Conservation (phyloP, 2,888 invertebrate species). For the Limnephilus rhombicus region DNA sequence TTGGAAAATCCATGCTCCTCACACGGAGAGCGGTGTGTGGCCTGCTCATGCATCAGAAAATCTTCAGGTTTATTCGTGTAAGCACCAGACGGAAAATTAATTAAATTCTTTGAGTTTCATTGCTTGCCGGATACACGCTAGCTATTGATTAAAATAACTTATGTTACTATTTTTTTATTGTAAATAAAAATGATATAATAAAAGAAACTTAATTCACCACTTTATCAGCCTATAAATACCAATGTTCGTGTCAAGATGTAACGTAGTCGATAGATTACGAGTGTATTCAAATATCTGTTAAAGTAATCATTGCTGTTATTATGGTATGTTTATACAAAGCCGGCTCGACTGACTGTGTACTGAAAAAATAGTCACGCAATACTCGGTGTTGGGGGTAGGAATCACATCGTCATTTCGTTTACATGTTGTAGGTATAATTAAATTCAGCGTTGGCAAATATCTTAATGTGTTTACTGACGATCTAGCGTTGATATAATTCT, state of each 20-base stretch:
- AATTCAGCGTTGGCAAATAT: neutral
- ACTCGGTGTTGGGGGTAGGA: neutral
- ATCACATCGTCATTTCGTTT: neutral
- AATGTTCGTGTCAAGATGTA: neutral
- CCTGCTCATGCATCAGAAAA: no score
- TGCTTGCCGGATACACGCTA: no score
- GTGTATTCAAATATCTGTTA: neutral
- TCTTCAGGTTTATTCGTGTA: no score
- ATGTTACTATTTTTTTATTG: no score
- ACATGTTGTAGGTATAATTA: conserved; percentile 13
- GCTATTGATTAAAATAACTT: no score
- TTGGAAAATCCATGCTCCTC: no score
- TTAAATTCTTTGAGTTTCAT: no score
- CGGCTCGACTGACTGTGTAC: neutral
- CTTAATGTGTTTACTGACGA: conserved; percentile 29
- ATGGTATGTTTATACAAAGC: neutral
- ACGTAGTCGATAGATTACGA: neutral
- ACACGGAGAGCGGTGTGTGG: no score
- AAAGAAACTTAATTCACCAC: neutral
- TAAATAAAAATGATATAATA: no score
- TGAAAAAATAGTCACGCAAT: conserved; percentile 25
- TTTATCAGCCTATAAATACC: neutral
- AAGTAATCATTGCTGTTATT: neutral
- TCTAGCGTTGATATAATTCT: neutral
- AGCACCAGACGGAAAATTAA: no score